Percentiles rank a stretch among this genome's conserved stretches.
Evolutionary conservation across 2,888 invertebrate species (phyloP).

Genomic region (Drosophila mulleri): DNA sequence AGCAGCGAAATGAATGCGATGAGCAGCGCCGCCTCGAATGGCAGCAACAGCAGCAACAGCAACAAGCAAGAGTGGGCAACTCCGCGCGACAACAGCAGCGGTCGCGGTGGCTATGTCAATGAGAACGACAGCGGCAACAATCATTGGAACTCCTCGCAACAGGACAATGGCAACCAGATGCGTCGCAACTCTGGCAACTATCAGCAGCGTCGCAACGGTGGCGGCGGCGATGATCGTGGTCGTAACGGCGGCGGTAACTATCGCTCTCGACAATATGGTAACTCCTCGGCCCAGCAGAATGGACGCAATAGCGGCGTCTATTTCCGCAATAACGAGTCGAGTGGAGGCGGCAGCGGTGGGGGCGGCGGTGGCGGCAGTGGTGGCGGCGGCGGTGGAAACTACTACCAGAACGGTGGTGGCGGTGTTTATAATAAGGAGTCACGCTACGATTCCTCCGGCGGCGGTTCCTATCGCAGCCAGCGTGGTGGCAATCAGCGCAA

Average conservation of each 20-base stretch:
- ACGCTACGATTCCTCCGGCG: slow-evolving; percentile 76
- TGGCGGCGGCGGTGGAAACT: slow-evolving; percentile 64
- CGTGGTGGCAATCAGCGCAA: slow-evolving; percentile 77
- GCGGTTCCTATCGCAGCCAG: slow-evolving; percentile 78
- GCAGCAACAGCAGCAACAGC: slow-evolving; percentile 58
- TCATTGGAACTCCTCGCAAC: slow-evolving; percentile 66
- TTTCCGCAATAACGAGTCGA: slow-evolving; percentile 83
- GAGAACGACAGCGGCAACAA: slow-evolving; percentile 56
- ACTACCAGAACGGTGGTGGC: slow-evolving; percentile 72
- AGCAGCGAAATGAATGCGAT: slow-evolving; percentile 82
- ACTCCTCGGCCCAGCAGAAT: slow-evolving; percentile 74
- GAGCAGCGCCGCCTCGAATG: slow-evolving; percentile 62
- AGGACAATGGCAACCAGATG: slow-evolving; percentile 62
- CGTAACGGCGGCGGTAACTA: slow-evolving; percentile 72
- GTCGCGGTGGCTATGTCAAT: slow-evolving; percentile 38
- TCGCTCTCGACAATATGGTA: slow-evolving; percentile 76
- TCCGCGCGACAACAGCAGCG: slow-evolving; percentile 69
- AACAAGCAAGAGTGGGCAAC: slow-evolving; percentile 66
- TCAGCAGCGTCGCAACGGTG: slow-evolving; percentile 65
- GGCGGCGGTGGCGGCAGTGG: slow-evolving; percentile 53
- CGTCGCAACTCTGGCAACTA: slow-evolving; percentile 76
- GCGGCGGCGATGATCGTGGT: slow-evolving; percentile 71
- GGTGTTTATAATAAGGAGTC: slow-evolving; percentile 72
- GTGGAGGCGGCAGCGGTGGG: slow-evolving; percentile 45
- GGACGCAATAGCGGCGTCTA: slow-evolving; percentile 80